phyloP scores from a whole-genome alignment of 1,140 invertebrate species.

The Teleopsis dalmanni region DNA sequence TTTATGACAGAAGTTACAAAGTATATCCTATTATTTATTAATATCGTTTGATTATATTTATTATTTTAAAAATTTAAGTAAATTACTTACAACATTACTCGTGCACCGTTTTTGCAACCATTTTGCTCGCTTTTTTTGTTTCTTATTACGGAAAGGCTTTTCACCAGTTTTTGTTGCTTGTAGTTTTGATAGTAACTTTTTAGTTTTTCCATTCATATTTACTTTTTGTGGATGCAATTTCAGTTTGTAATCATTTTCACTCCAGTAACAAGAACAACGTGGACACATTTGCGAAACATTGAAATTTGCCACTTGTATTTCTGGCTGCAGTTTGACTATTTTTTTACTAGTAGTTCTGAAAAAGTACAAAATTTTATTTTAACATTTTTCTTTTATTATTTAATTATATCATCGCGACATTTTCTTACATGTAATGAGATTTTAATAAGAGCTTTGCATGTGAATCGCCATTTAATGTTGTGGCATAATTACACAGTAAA shows the following conservation, averaged over 20 bases:
- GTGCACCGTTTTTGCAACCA: neutral
- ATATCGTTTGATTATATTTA: neutral
- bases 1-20: neutral
- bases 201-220: neutral
- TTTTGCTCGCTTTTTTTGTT: slow-evolving; percentile 1
- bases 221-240: neutral
- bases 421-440: slow-evolving; percentile 3
- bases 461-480: neutral
- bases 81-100: neutral
- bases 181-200: neutral
- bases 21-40: neutral
- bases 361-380: neutral
- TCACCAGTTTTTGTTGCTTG: neutral
- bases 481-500: neutral
- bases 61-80: neutral
- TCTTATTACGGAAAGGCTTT: neutral
- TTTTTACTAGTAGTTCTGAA: too few relatives aligned
- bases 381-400: neutral
- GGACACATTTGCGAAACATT: too few relatives aligned
- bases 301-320: too few relatives aligned
- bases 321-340: too few relatives aligned
- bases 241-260: neutral
- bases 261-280: neutral
- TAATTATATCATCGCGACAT: neutral
- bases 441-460: neutral